Conservation (phyloP, 2,888 invertebrate species). For the Cantharis rufa region DNA sequence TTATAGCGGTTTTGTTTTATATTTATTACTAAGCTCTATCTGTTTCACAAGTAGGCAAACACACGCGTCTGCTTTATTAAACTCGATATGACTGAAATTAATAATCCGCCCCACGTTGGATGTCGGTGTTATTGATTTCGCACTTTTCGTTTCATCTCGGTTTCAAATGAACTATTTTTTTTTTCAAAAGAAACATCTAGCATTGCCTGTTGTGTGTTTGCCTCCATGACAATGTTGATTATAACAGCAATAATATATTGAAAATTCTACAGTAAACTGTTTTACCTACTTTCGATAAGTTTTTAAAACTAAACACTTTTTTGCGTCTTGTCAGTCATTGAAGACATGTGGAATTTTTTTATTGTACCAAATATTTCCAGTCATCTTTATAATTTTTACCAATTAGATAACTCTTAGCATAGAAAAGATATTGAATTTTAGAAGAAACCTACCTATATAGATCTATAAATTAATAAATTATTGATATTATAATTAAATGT, state of each 20-base stretch:
- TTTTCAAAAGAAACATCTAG: no score
- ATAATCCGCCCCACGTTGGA: no score
- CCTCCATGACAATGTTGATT: no score
- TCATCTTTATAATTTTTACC: neutral
- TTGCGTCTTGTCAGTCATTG: neutral
- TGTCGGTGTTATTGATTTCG: no score
- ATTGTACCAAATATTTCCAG: neutral
- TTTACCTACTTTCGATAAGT: neutral
- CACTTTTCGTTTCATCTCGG: no score
- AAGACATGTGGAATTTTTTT: neutral
- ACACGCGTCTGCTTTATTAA: no score
- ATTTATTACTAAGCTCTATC: neutral
- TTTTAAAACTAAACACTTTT: no score
- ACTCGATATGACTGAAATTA: no score
- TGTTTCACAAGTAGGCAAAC: no score
- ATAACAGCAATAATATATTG: neutral
- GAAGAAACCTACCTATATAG: conserved; percentile 12
- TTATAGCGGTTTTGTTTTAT: neutral
- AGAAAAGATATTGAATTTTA: neutral
- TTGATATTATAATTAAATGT: conserved; percentile 32
- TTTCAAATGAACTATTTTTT: no score
- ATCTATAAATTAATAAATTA: conserved; percentile 23
- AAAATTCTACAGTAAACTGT: neutral
- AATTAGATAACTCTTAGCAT: neutral
- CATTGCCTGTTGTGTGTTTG: no score